A percentile compares a stretch with the other conserved stretches of the same genome.
Conservation (phyloP, 1,140 invertebrate genomes). For the Triops cancriformis region DNA sequence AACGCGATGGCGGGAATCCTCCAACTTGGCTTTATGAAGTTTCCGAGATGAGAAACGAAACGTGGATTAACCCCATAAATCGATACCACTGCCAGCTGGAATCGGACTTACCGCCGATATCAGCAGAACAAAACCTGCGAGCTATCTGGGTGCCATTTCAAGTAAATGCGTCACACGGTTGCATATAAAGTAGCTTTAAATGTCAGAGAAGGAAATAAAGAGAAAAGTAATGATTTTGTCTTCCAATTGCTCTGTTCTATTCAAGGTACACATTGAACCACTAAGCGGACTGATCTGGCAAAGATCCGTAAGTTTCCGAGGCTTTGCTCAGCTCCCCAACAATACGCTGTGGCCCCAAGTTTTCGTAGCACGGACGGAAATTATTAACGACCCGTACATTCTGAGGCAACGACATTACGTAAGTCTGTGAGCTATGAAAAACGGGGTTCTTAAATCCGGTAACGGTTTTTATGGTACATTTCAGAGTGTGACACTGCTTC, state of each 20-base stretch:
- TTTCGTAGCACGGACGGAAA: not conserved
- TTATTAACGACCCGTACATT: not conserved
- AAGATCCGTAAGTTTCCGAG: not conserved
- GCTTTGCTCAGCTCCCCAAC: not conserved
- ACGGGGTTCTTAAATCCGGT: not conserved
- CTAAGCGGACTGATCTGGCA: not conserved
- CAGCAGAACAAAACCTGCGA: not conserved
- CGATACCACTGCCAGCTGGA: not conserved
- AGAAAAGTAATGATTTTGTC: not conserved
- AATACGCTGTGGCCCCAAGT: not conserved
- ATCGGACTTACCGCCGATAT: not conserved
- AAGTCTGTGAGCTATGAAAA: not conserved
- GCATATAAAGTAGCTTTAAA: too few relatives aligned
- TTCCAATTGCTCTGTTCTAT: not conserved
- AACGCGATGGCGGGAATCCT: not conserved
- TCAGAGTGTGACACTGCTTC: not conserved
- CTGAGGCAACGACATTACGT: not conserved
- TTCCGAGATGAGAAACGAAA: not conserved
- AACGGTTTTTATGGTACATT: not conserved
- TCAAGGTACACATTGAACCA: not conserved
- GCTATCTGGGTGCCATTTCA: not conserved
- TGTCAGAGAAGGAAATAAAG: too few relatives aligned
- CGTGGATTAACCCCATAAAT: not conserved
- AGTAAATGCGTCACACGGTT: not conserved
- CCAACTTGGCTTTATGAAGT: constrained; percentile 4